phyloP scores from a whole-genome alignment of 1,140 invertebrate genomes.

The Lanistes nyassanus region DNA sequence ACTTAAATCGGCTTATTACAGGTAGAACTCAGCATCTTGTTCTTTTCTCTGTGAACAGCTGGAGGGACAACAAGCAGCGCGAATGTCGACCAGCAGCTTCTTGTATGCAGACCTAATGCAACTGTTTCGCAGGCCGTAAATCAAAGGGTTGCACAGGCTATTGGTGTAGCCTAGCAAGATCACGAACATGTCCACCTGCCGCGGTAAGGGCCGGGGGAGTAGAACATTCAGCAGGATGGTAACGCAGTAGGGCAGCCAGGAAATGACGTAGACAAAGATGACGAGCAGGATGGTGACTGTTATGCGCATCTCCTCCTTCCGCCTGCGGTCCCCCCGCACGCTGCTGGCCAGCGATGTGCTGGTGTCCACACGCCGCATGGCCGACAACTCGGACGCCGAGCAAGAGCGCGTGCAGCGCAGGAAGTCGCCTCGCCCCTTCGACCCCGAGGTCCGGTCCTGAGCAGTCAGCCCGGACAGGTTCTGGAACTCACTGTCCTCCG shows the following conservation, averaged over 20 bases:
- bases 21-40: too few species aligned
- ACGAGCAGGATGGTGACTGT: conserved; percentile 46
- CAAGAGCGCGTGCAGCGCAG: neutral
- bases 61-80: neutral
- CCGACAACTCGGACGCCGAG: too few species aligned
- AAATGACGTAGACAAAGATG: conserved; percentile 52
- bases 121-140: conserved; percentile 57
- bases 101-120: conserved; percentile 47
- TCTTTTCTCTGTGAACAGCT: too few species aligned
- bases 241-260: conserved; percentile 59
- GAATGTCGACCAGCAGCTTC: conserved; percentile 27
- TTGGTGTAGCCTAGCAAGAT: conserved; percentile 56
- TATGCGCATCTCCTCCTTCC: conserved; percentile 48
- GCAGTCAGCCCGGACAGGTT: too few species aligned
- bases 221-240: conserved; percentile 54
- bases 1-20: too few species aligned
- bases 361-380: neutral
- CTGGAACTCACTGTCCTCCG: too few species aligned
- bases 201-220: conserved; percentile 22
- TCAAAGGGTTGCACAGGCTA: conserved; percentile 55
- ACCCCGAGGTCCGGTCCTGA: too few species aligned
- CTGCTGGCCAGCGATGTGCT: conserved; percentile 4
- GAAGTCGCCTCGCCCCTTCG: neutral
- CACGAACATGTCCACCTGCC: conserved; percentile 45
- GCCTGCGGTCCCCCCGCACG: conserved; percentile 14